Evolutionary conservation across 2,113 vertebrate species (phyloP), one percentile per base, ranked within the genome.

Genomic region (Psettodes erumei): DNA sequence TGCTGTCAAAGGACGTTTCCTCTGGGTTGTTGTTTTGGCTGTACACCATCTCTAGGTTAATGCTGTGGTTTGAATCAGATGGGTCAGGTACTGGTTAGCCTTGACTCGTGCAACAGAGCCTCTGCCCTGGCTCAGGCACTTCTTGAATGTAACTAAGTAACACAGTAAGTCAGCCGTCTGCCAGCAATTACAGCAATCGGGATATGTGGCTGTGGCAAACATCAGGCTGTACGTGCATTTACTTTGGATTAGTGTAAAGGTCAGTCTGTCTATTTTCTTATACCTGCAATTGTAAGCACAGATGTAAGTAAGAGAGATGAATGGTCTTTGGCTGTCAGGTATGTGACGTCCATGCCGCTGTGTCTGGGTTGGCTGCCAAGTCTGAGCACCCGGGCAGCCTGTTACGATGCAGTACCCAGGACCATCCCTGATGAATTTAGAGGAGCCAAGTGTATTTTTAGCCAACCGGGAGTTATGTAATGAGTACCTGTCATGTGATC

Each of bases 401-500:
- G 65, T 78, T 80, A 71, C 64, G 50, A 82, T 81, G 74, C 80
- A 42, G 42, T 47, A 75, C 75, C 54, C 42, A 32, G 71, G 77
- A 87, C 79, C 69, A 69, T 71, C 59, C 40, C 84, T 85, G 75
- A 87, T 91, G 79, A 90, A 89, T 92, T 86, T 83, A 86, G 85
- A 88, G 79, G 25, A 86, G 76, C 82, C 66, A 40, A 63, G 35
- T 56, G 81, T 93, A 94, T 94, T 94, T 94, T 94, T 94, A 94
- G 89, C 77, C 56, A 32, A 38, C 55, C 1, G 56, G 65, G 43
- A 18, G 79, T 93, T 94, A 91, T 90, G 83, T 91, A 94, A 94
- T 85, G 16, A 77, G 71, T 84, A 86, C 77, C 86, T 87, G 90
- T 90, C 88, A 91, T 92, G 89, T 90, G 89, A 88, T 90, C 84